Conservation (phyloP, 2,888 invertebrate species). For the Oscheius myriophilus region DNA sequence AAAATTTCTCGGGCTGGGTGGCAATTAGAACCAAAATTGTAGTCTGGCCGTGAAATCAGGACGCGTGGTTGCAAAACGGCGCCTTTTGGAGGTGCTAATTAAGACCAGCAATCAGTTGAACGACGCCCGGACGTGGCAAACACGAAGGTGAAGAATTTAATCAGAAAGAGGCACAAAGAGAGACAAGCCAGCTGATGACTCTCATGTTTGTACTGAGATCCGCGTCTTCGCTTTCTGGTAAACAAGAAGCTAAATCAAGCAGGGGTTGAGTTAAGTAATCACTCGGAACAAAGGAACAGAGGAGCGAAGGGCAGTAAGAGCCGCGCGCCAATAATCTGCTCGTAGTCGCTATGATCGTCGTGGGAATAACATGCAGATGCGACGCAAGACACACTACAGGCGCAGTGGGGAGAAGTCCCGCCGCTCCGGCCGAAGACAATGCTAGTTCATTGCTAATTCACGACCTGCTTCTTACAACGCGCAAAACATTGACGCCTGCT, state of each 20-base stretch:
- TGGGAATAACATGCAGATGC: constrained; percentile 22
- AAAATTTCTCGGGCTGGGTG: too few relatives aligned
- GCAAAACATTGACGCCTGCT: too few relatives aligned
- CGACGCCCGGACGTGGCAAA: not conserved
- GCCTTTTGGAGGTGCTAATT: too few relatives aligned
- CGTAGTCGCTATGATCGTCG: constrained; percentile 17
- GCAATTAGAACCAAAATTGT: too few relatives aligned
- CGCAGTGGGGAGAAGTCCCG: constrained; percentile 8
- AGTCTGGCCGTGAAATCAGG: too few relatives aligned
- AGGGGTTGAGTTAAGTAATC: constrained; percentile 1
- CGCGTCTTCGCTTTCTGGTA: too few relatives aligned
- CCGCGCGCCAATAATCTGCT: constrained; percentile 13
- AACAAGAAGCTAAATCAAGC: too few relatives aligned
- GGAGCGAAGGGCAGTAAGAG: not conserved
- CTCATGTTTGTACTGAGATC: too few relatives aligned
- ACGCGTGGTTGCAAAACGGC: too few relatives aligned
- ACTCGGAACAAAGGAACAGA: constrained; percentile 4
- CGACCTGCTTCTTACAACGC: constrained; percentile 22
- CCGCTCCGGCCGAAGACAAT: constrained; percentile 22
- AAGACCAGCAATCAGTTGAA: too few relatives aligned
- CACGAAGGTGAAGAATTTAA: constrained; percentile 1
- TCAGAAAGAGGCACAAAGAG: not conserved
- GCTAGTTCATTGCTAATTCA: constrained; percentile 25
- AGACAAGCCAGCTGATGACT: not conserved
- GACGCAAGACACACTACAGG: too few relatives aligned